Evolutionary conservation across 2,113 vertebrate genomes (phyloP).

Genomic region (Chelonoidis abingdonii): DNA sequence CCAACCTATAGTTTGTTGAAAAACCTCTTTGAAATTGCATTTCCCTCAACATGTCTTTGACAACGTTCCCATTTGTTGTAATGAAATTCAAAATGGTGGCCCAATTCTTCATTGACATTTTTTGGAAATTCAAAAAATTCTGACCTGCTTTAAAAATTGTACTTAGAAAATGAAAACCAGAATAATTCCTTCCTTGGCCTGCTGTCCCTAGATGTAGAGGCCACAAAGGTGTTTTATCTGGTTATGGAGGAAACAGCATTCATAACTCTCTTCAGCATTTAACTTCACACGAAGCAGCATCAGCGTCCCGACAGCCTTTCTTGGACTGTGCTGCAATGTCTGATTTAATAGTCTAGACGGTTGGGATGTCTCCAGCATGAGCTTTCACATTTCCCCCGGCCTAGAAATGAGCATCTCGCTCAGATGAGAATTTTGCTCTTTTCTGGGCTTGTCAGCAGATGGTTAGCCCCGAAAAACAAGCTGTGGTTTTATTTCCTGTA

Average conservation of each 20-base stretch:
- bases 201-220: not conserved
- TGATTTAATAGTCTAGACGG: not conserved
- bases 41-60: not conserved
- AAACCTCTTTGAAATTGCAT: not conserved
- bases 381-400: conserved; percentile 6
- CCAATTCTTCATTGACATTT: not conserved
- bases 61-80: not conserved
- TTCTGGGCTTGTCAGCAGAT: conserved; percentile 56
- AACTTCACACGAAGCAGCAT: not conserved
- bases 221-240: not conserved
- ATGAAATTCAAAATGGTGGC: not conserved
- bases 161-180: not conserved
- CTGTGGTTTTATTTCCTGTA: conserved; percentile 57
- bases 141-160: not conserved
- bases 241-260: not conserved
- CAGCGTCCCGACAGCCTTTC: not conserved
- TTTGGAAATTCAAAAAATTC: not conserved
- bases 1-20: not conserved
- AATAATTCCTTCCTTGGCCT: not conserved
- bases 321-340: not conserved
- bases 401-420: conserved; percentile 32
- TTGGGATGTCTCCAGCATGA: conserved; percentile 43
- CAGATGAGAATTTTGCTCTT: conserved; percentile 30
- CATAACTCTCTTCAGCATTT: not conserved
- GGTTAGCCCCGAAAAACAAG: conserved; percentile 25